These are phyloP conservation scores for Dromaius novaehollandiae DNA, from an alignment of 2,113 vertebrate species.

Conservation along the genomic window DNA sequence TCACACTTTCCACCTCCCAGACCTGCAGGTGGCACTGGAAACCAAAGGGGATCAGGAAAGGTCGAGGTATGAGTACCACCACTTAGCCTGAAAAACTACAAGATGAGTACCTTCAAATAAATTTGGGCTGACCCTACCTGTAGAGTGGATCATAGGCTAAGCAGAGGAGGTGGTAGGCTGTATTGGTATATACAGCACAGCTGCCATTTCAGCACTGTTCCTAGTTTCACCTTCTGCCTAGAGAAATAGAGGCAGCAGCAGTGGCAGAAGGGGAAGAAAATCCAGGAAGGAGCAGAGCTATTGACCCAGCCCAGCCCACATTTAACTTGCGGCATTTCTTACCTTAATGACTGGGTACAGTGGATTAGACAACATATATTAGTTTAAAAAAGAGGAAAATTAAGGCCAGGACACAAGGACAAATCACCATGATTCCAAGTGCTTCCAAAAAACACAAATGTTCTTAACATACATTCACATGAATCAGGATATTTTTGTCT, in stretches of 20 bases:
- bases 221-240: background rate
- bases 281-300: background rate
- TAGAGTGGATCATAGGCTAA: background rate
- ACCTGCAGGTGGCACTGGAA: fast-evolving
- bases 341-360: background rate
- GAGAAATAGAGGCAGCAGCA: background rate
- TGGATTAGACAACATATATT: background rate
- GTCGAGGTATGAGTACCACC: background rate
- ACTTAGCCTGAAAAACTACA: background rate
- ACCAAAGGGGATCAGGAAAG: background rate
- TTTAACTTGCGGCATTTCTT: background rate
- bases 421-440: background rate
- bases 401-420: background rate
- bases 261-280: background rate
- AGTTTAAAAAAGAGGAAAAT: background rate
- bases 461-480: background rate
- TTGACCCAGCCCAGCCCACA: background rate
- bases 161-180: background rate
- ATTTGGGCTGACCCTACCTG: background rate
- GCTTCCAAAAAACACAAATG: background rate
- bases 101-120: background rate
- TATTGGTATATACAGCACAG: background rate
- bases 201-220: background rate
- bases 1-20: background rate
- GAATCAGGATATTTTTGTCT: background rate